Percentiles rank a stretch among this genome's conserved stretches.
Conservation (phyloP, 2,888 invertebrate genomes). For the Frankliniella fusca region DNA sequence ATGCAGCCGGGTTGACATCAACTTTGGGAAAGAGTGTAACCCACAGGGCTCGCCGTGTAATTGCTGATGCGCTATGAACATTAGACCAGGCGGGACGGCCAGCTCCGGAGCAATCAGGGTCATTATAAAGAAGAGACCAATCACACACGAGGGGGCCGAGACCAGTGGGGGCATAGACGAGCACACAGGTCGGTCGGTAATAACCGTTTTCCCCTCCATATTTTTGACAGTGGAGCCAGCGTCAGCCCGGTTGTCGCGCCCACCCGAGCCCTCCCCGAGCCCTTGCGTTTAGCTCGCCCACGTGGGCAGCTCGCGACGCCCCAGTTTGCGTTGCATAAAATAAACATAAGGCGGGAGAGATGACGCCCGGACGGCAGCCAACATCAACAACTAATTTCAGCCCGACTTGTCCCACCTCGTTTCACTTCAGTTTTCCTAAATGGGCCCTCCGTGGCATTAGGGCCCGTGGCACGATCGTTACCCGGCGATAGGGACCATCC, state of each 20-base stretch:
- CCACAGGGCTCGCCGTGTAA: not conserved
- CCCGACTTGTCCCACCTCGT: not conserved
- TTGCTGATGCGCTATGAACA: conserved; percentile 17
- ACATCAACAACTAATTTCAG: too few species aligned
- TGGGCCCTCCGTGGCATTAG: not conserved
- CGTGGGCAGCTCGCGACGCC: too few species aligned
- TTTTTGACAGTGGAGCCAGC: too few species aligned
- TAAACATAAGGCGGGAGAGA: too few species aligned
- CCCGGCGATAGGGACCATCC: conserved; percentile 7
- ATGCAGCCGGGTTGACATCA: too few species aligned
- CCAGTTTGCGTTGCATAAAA: too few species aligned
- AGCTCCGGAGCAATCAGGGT: conserved; percentile 16
- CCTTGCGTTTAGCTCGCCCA: not conserved
- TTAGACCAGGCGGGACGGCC: not conserved
- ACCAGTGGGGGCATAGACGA: too few species aligned
- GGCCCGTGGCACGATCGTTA: conserved; percentile 1
- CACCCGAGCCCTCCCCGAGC: not conserved
- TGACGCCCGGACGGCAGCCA: too few species aligned
- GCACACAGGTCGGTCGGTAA: too few species aligned
- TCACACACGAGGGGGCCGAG: not conserved
- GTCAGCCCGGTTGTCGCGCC: too few species aligned
- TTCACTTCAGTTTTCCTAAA: not conserved
- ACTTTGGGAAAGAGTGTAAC: too few species aligned
- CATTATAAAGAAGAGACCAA: conserved; percentile 25
- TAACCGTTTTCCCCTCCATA: too few species aligned